Conservation (phyloP, 2,888 invertebrate genomes). For the Homarus gammarus region DNA sequence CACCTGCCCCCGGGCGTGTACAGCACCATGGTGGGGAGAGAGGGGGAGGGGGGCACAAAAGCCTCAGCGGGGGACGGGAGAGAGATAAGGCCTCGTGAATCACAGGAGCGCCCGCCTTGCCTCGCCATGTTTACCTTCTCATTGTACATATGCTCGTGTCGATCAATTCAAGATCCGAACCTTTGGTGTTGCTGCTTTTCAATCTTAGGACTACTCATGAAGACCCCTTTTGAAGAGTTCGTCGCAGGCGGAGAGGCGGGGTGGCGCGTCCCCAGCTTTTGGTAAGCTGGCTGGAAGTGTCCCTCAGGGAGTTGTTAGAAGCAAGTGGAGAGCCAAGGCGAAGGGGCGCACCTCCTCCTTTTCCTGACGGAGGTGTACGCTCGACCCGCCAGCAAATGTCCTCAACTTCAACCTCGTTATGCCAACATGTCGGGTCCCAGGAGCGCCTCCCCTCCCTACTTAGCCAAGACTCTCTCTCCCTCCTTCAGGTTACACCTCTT, state of each 20-base stretch:
- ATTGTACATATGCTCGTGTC: background rate
- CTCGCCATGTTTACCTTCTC: constrained; percentile 30
- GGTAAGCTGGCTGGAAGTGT: constrained; percentile 26
- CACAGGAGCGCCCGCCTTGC: constrained; percentile 15
- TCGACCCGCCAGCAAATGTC: constrained; percentile 29
- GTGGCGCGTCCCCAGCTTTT: constrained; percentile 31
- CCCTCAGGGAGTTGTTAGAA: constrained; percentile 44
- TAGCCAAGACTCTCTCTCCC: background rate
- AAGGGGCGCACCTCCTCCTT: background rate
- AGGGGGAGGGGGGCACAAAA: background rate
- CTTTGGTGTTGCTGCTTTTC: constrained; percentile 17
- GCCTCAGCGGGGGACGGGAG: background rate
- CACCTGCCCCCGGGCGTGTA: background rate
- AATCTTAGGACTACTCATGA: constrained; percentile 37
- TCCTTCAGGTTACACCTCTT: background rate
- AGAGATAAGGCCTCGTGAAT: constrained; percentile 24
- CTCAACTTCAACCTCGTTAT: constrained; percentile 16
- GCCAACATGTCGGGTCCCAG: constrained; percentile 14
- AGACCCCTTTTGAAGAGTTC: constrained; percentile 38
- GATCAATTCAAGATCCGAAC: constrained; percentile 28
- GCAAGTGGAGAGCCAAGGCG: constrained; percentile 35
- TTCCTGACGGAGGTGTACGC: constrained; percentile 18
- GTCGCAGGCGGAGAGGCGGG: constrained; percentile 8
- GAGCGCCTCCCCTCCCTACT: background rate
- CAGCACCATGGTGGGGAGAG: background rate